Evolutionary conservation across 2,113 vertebrate species (phyloP), one percentile per base, ranked within the genome.

Genomic region (Litocranius walleri): DNA sequence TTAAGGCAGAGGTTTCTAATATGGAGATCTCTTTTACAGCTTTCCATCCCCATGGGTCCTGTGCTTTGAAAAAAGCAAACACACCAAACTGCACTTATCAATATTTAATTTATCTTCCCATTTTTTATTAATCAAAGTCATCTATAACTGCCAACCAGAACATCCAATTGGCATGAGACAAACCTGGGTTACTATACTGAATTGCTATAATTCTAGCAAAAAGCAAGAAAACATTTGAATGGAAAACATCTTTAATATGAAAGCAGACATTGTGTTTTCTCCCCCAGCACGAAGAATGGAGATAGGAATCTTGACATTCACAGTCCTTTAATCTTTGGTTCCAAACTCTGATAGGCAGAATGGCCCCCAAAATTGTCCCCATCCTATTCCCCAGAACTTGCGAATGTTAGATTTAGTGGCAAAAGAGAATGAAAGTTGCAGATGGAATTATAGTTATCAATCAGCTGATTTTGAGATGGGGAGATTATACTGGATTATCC

Each of bases 91-190:
- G 64, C 23, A 61, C 59, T 92, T 81, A 88, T 97, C 33, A 98
- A 97, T 97, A 96, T 96, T 97, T 97, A 95, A 97, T 95, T 97
- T 83, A 91, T 80, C 91, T 92, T 36, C 16, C 62, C 40, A 88
- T 77, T 87, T 94, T 96, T 97, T 54, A 93, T 96, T 95, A 93
- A 95, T 89, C 95, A 97, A 88, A 94, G 67, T 83, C 67, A 95
- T 91, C 59, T 89, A 56, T 93, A 78, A 93, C 56, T 78, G 88
- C 80, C 87, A 96, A 29, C 43, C 71, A 96, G 56, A 95, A 74
- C 43, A 81, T 90, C 54, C 48, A 30, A 36, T 48, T 43, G 43
- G 74, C 23, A 59, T 23, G 81, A 95, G 62, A 80, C 45, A 57
- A 57, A 57, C 27, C 52, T 56, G 82, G 27, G 45, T 57, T 50